phyloP scores from a whole-genome alignment of 1,140 invertebrate species.

The Mylabris phalerata region DNA sequence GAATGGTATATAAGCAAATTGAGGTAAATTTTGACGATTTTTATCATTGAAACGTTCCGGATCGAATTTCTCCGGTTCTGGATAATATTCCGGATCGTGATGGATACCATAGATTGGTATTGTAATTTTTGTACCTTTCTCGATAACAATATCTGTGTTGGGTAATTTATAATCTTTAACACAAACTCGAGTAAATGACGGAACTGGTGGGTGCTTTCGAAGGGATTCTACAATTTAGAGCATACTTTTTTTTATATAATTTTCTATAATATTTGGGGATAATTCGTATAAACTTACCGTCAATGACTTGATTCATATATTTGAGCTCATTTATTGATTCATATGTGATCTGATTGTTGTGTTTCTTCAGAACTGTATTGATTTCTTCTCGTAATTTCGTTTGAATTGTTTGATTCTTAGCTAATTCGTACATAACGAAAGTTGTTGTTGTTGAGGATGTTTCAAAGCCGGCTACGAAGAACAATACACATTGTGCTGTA shows the following conservation, averaged over 20 bases:
- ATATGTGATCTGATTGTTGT: constrained; percentile 48
- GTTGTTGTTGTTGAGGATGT: constrained; percentile 45
- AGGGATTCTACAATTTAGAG: constrained; percentile 6
- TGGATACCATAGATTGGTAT: constrained; percentile 38
- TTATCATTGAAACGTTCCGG: constrained; percentile 53
- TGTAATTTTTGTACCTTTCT: constrained; percentile 35
- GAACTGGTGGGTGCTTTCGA: constrained; percentile 19
- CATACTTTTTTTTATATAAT: too few species aligned
- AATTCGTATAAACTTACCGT: constrained; percentile 33
- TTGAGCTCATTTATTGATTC: constrained; percentile 51
- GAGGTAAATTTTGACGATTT: constrained; percentile 34
- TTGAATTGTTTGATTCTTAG: constrained; percentile 45
- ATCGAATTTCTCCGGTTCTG: constrained; percentile 53
- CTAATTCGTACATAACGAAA: constrained; percentile 47
- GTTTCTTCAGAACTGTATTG: constrained; percentile 39
- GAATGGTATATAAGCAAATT: constrained; percentile 32
- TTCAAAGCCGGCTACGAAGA: constrained; percentile 48
- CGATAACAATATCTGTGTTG: constrained; percentile 36
- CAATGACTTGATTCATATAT: constrained; percentile 49
- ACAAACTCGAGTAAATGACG: constrained; percentile 39
- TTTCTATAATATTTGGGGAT: too few species aligned
- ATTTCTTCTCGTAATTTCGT: constrained; percentile 45
- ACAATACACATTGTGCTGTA: constrained; percentile 33
- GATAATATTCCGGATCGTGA: constrained; percentile 45
- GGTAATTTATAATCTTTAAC: constrained; percentile 42